These are phyloP conservation scores for Dexiosoma caninum DNA, from an alignment of 2,888 invertebrate genomes.

Conservation along the genomic window DNA sequence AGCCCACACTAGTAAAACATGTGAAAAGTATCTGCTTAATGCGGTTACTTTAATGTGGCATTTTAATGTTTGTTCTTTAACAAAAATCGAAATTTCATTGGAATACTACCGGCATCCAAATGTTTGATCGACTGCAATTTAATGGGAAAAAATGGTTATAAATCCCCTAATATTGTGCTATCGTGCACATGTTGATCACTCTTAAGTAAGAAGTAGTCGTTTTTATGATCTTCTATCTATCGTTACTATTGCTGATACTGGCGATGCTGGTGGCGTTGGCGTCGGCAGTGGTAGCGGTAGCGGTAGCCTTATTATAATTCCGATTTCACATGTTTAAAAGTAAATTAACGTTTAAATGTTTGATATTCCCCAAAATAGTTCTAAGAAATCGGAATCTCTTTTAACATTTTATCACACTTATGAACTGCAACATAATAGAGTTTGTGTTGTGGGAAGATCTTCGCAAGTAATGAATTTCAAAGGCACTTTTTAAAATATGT, in stretches of 20 bases:
- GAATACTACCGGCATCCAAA: constrained; percentile 52
- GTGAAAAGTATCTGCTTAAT: constrained; percentile 34
- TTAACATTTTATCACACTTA: not conserved
- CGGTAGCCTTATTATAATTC: constrained; percentile 17
- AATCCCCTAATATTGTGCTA: not conserved
- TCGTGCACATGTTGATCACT: not conserved
- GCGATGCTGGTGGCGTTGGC: not conserved
- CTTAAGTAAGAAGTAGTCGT: not conserved
- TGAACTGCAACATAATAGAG: not conserved
- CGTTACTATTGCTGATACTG: too few relatives aligned
- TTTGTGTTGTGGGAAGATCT: not conserved
- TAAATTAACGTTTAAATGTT: constrained; percentile 39
- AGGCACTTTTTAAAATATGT: not conserved
- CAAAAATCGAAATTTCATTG: constrained; percentile 53
- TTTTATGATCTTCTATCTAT: constrained; percentile 12
- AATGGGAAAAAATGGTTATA: constrained; percentile 40
- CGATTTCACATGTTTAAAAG: constrained; percentile 57
- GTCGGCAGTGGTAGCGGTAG: not conserved
- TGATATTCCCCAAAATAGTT: constrained; percentile 20
- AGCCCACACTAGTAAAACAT: not conserved
- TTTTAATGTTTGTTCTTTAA: constrained; percentile 51
- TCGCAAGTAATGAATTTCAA: not conserved
- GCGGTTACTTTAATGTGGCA: constrained; percentile 61
- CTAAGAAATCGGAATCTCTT: constrained; percentile 9
- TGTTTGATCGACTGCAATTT: constrained; percentile 55